Conservation (phyloP, 2,888 invertebrate species). For the Lepidonotus clava region DNA sequence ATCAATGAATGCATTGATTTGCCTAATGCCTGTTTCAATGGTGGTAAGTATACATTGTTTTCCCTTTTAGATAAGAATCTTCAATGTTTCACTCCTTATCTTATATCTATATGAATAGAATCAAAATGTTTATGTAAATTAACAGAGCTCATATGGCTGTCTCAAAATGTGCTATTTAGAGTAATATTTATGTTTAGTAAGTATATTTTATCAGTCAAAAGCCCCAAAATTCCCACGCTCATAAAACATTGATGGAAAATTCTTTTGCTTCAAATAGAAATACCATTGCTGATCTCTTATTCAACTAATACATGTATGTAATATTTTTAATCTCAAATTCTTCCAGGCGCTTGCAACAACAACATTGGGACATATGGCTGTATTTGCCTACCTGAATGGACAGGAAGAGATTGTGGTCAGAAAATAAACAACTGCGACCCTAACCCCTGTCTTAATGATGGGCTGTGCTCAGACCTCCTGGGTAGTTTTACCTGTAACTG, state of each 20-base stretch:
- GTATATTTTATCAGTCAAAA: no score
- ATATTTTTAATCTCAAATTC: no score
- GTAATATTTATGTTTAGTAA: no score
- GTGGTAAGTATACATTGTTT: slow-evolving; percentile 66
- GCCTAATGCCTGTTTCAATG: slow-evolving; percentile 69
- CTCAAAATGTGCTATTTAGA: no score
- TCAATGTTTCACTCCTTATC: background rate
- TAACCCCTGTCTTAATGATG: slow-evolving; percentile 44
- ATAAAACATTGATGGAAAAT: no score
- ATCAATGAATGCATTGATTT: slow-evolving; percentile 91
- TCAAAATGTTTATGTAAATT: no score
- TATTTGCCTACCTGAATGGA: slow-evolving; percentile 71
- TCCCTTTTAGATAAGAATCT: background rate
- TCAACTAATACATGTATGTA: no score
- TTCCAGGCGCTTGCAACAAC: slow-evolving; percentile 68
- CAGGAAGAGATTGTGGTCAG: slow-evolving; percentile 68
- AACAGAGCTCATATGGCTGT: no score
- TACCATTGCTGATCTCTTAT: no score
- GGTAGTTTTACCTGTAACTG: slow-evolving; percentile 35
- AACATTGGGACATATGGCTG: slow-evolving; percentile 68
- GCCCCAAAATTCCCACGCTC: no score
- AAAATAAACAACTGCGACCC: slow-evolving; percentile 51
- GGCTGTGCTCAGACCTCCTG: background rate
- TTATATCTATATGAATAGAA: background rate
- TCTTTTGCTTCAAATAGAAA: no score